Evolutionary conservation across 1,140 invertebrate species (phyloP).

Genomic region (Sitodiplosis mosellana): DNA sequence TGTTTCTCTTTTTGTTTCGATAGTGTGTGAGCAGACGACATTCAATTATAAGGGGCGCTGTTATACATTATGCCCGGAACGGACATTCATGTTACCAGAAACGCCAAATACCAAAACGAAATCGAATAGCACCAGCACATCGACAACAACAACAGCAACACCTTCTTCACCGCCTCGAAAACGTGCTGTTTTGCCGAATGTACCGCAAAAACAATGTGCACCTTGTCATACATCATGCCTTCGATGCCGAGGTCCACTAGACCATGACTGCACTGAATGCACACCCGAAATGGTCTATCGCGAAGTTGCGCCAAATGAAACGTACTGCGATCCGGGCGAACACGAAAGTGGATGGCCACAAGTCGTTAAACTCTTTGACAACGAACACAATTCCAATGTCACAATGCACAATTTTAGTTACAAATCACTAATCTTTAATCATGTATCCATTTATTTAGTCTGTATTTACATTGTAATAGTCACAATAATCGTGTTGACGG

Average conservation of each 20-base stretch:
- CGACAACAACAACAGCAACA: background rate
- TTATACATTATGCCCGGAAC: slow-evolving; percentile 14
- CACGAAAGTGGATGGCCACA: background rate
- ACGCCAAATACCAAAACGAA: background rate
- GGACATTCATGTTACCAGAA: slow-evolving; percentile 9
- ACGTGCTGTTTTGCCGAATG: slow-evolving; percentile 14
- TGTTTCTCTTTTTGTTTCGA: background rate
- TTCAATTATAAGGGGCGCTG: slow-evolving; percentile 15
- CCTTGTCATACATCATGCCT: slow-evolving; percentile 14
- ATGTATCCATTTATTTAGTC: no score
- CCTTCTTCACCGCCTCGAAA: slow-evolving; percentile 11
- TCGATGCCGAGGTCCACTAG: slow-evolving; percentile 12
- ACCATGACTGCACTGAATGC: slow-evolving; percentile 17
- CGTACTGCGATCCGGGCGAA: background rate
- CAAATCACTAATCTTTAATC: no score
- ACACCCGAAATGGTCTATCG: slow-evolving; percentile 4
- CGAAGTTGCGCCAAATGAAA: background rate
- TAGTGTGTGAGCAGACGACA: slow-evolving; percentile 13
- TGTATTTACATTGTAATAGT: no score
- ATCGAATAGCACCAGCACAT: no score
- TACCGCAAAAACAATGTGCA: slow-evolving; percentile 8
- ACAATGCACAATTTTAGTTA: no score
- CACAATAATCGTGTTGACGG: no score
- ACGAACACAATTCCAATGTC: no score
- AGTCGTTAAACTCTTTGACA: no score